Conservation (phyloP, 2,113 vertebrate genomes). For the Merops nubicus region DNA sequence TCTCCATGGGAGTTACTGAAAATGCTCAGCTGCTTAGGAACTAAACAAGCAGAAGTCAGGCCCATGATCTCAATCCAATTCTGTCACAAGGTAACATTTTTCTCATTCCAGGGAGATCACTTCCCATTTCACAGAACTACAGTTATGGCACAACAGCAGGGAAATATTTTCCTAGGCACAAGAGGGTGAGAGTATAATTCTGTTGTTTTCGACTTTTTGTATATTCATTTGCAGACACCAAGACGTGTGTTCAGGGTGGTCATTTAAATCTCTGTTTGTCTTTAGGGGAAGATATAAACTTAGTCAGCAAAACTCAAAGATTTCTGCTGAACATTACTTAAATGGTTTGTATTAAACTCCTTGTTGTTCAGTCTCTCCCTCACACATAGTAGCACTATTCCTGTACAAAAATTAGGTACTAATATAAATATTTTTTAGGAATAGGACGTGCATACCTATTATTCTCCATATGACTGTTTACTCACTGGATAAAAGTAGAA, state of each 20-base stretch:
- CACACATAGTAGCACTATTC: background rate
- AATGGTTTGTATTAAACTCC: background rate
- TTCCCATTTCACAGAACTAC: background rate
- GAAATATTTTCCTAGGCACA: slow-evolving; percentile 11
- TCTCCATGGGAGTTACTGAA: background rate
- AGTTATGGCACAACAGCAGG: background rate
- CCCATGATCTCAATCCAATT: background rate
- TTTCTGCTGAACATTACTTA: background rate
- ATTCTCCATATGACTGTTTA: background rate
- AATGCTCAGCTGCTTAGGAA: background rate
- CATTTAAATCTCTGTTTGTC: background rate
- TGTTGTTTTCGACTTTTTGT: background rate
- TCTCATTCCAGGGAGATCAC: background rate
- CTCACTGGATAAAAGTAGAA: background rate
- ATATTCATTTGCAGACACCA: slow-evolving; percentile 14
- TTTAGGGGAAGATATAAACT: background rate
- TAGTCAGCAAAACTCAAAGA: background rate
- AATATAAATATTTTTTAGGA: background rate
- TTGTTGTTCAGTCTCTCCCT: background rate
- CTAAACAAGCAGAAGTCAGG: background rate
- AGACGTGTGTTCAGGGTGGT: slow-evolving; percentile 1
- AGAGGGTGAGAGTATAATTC: background rate
- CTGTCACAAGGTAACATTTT: background rate
- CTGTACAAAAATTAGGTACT: background rate
- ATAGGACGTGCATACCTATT: background rate